Evolutionary conservation across 2,888 invertebrate genomes (phyloP).

Genomic region (Orchesellides sinensis): DNA sequence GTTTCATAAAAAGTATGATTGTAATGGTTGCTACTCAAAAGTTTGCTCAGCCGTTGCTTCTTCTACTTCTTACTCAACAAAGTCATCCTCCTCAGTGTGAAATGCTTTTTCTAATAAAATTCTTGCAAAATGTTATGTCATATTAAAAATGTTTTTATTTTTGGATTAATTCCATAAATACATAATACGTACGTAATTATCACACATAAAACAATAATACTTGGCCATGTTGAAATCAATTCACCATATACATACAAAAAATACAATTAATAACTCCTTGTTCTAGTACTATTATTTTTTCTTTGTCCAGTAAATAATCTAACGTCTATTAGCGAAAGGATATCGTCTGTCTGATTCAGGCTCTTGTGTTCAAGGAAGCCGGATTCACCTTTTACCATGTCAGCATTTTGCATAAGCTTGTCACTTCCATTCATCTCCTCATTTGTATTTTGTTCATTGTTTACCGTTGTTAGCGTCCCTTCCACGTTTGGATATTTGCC

Average conservation of each 20-base stretch:
- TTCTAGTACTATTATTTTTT: not conserved
- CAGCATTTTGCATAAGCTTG: too few relatives aligned
- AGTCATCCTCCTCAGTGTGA: too few relatives aligned
- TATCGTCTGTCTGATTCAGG: not conserved
- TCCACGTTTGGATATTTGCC: not conserved
- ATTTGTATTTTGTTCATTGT: not conserved
- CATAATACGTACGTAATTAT: not conserved
- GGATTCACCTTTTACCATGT: too few relatives aligned
- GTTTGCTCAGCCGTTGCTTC: constrained; percentile 3
- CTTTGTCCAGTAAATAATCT: not conserved
- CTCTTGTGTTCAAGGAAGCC: not conserved
- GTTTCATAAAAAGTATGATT: constrained; percentile 57
- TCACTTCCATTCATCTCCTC: too few relatives aligned
- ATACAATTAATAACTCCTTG: not conserved
- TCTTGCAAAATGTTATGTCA: too few relatives aligned
- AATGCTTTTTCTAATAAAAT: too few relatives aligned
- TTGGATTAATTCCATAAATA: too few relatives aligned
- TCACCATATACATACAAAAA: not conserved
- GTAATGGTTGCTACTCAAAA: constrained; percentile 36
- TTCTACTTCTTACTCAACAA: too few relatives aligned
- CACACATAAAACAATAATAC: not conserved
- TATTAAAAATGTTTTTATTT: too few relatives aligned
- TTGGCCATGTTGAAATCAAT: not conserved
- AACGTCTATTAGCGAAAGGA: not conserved
- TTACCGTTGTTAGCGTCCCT: not conserved